Conservation (phyloP, 92 coral and sea anemone species). For the Nematostella vectensis region DNA sequence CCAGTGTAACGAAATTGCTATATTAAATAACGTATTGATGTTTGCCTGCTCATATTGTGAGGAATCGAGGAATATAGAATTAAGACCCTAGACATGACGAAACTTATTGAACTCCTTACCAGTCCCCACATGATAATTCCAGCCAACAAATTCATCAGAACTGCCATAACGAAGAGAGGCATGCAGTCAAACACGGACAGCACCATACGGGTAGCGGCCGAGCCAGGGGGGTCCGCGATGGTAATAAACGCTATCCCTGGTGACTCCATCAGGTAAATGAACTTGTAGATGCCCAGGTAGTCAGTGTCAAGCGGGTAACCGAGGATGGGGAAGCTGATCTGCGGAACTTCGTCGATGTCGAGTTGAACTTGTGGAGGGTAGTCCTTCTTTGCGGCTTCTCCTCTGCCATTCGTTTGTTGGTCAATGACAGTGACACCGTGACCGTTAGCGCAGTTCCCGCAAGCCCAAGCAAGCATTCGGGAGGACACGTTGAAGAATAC, state of each 20-base stretch:
- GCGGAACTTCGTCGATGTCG: constrained; percentile 46
- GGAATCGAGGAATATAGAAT: too few species aligned
- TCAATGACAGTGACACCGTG: constrained; percentile 40
- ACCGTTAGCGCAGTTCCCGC: constrained; percentile 62
- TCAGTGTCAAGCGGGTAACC: constrained; percentile 49
- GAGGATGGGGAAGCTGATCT: constrained; percentile 65
- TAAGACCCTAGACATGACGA: too few species aligned
- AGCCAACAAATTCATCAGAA: constrained; percentile 40
- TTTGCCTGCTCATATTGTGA: too few species aligned
- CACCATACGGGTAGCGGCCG: constrained; percentile 16
- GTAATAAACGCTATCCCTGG: constrained; percentile 77
- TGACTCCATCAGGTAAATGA: constrained; percentile 57
- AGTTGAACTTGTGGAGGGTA: constrained; percentile 27
- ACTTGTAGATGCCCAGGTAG: constrained; percentile 42
- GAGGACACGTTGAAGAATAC: constrained; percentile 27
- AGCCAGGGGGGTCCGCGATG: constrained; percentile 28
- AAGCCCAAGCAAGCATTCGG: constrained; percentile 32
- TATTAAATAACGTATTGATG: too few species aligned
- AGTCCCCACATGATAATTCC: constrained; percentile 66
- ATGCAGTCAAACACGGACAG: constrained; percentile 23
- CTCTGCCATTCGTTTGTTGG: constrained; percentile 26
- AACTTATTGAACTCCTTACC: too few species aligned
- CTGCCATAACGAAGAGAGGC: constrained; percentile 44
- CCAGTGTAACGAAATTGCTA: too few species aligned
- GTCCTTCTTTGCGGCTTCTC: constrained; percentile 16